A percentile compares a stretch with the other conserved stretches of the same genome.
phyloP scores from a whole-genome alignment of 2,113 vertebrate genomes.

The Scomber japonicus region DNA sequence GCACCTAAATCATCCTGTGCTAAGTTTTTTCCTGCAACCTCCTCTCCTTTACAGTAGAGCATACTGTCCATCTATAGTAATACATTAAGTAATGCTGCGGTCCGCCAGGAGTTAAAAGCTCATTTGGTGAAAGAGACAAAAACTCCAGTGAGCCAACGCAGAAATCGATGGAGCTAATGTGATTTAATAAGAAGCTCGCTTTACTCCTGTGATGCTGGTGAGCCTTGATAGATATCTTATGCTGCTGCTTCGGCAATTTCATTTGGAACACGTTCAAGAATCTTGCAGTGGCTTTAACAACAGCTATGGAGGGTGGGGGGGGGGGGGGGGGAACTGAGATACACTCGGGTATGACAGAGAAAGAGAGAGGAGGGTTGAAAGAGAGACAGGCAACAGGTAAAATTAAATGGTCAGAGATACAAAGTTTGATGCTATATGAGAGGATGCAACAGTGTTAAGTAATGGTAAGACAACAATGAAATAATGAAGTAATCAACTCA shows the following conservation, averaged over 20 bases:
- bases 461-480: too few relatives aligned
- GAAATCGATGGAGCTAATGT: slow-evolving; percentile 82
- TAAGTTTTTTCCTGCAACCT: slow-evolving; percentile 1
- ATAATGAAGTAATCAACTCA: too few relatives aligned
- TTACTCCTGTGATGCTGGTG: slow-evolving; percentile 65
- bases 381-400: slow-evolving; percentile 25
- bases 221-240: slow-evolving; percentile 79
- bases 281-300: slow-evolving; percentile 57
- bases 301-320: slow-evolving; percentile 26
- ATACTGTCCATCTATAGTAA: slow-evolving; percentile 42
- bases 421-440: background rate
- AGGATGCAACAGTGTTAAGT: too few relatives aligned
- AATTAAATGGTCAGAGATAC: background rate
- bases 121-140: slow-evolving; percentile 79
- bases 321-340: background rate
- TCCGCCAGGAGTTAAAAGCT: slow-evolving; percentile 80
- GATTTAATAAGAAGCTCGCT: slow-evolving; percentile 83
- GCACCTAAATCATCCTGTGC: background rate
- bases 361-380: background rate
- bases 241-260: slow-evolving; percentile 77
- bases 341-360: background rate
- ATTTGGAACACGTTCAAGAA: slow-evolving; percentile 82
- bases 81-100: slow-evolving; percentile 59
- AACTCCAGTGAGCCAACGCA: slow-evolving; percentile 70
- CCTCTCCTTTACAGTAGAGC: background rate